Percentiles rank a stretch among this genome's conserved stretches.
These are phyloP conservation scores for Pavo muticus DNA, from an alignment of 2,113 vertebrate species.

Conservation along the genomic window DNA sequence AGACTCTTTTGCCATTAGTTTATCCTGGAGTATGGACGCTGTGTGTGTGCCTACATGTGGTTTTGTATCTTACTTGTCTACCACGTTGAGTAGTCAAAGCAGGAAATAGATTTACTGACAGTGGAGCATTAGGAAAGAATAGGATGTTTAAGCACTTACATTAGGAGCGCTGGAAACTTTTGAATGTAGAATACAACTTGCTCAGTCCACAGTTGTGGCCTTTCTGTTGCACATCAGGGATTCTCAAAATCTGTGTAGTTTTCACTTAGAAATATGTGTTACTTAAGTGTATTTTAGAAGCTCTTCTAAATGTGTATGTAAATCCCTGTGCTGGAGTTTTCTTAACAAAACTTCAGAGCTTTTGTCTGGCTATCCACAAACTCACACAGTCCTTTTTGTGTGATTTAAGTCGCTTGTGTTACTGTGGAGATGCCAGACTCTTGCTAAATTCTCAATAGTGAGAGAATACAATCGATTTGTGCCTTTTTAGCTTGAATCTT, in stretches of 20 bases:
- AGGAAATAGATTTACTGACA: conserved; percentile 49
- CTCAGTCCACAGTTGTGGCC: background rate
- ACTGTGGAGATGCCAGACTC: background rate
- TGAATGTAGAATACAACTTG: background rate
- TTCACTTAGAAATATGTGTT: background rate
- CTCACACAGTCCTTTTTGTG: background rate
- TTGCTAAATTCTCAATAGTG: background rate
- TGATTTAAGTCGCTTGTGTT: background rate
- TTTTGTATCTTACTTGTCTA: conserved; percentile 40
- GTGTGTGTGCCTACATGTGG: background rate
- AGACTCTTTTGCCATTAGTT: background rate
- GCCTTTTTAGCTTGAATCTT: background rate
- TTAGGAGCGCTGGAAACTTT: conserved; percentile 36
- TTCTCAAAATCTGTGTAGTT: background rate
- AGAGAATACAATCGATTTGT: background rate
- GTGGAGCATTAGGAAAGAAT: conserved; percentile 17
- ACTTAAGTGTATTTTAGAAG: background rate
- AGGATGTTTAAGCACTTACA: background rate
- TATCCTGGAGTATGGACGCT: background rate
- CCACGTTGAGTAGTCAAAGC: conserved; percentile 23
- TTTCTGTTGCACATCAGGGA: conserved; percentile 26
- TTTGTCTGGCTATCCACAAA: conserved; percentile 5
- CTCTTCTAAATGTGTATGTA: background rate
- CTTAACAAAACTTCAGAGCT: conserved; percentile 9
- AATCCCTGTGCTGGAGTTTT: background rate